Conservation (phyloP, 2,888 invertebrate species). For the Leptinotarsa peninsularis region DNA sequence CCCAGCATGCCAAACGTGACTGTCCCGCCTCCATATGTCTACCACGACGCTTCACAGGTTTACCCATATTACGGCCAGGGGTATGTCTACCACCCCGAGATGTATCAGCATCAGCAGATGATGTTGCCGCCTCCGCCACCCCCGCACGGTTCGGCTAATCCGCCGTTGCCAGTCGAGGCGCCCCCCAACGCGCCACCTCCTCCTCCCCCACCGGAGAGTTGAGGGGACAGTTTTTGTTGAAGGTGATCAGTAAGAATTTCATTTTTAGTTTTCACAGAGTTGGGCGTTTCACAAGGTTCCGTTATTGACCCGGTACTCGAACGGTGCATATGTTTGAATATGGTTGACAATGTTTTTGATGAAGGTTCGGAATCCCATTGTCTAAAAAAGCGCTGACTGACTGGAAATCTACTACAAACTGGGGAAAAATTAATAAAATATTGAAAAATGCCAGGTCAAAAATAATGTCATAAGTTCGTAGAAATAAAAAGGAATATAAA, state of each 20-base stretch:
- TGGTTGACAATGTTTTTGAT: too few species aligned
- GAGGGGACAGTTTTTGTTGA: background rate
- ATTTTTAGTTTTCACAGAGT: background rate
- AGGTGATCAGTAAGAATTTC: background rate
- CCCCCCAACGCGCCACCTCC: slow-evolving; percentile 75
- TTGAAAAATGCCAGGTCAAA: too few species aligned
- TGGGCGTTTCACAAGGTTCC: too few species aligned
- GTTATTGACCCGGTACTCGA: background rate
- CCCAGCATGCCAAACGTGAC: slow-evolving; percentile 50
- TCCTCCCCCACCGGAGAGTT: slow-evolving; percentile 69
- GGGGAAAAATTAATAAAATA: too few species aligned
- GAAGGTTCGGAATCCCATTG: too few species aligned
- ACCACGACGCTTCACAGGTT: slow-evolving; percentile 30
- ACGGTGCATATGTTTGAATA: background rate
- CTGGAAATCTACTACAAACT: too few species aligned
- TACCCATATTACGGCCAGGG: slow-evolving; percentile 56
- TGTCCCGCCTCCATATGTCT: slow-evolving; percentile 54
- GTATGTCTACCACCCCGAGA: slow-evolving; percentile 59
- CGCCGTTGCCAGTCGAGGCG: slow-evolving; percentile 71
- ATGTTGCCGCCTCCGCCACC: slow-evolving; percentile 21
- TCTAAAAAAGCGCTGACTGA: too few species aligned
- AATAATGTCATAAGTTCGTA: too few species aligned
- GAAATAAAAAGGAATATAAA: too few species aligned
- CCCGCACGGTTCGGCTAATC: slow-evolving; percentile 50
- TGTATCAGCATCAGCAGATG: slow-evolving; percentile 54